Base-by-base conservation (phyloP, 64 coral and sea anemone genomes). In the Catalaphyllia jardinei region DNA sequence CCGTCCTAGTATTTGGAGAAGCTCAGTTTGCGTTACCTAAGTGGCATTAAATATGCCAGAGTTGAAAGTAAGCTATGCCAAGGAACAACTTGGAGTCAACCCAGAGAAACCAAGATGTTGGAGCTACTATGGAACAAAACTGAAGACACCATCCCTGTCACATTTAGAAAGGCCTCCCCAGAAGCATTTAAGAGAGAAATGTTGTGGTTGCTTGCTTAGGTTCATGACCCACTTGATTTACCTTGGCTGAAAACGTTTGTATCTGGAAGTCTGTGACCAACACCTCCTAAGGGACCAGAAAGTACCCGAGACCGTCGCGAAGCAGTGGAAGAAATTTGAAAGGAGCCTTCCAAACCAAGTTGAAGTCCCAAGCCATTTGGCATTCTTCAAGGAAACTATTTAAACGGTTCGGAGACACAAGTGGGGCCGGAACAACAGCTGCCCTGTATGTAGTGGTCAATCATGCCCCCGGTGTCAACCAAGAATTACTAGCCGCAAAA, bases 11-110 rank as follows among this genome's bases (percentile, higher is more conserved):
- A n/a, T n/a, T n/a, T n/a, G n/a, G n/a, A n/a, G n/a, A n/a, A n/a
- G n/a, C n/a, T n/a, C n/a, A n/a, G n/a, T n/a, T n/a, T n/a, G n/a
- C n/a, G n/a, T n/a, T n/a, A n/a, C n/a, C n/a, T n/a, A n/a, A n/a
- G n/a, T n/a, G n/a, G n/a, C n/a, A n/a, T n/a, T n/a, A n/a, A n/a
- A n/a, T n/a, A n/a, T n/a, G n/a, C n/a, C n/a, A n/a, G n/a, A n/a
- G n/a, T n/a, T n/a, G n/a, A n/a, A n/a, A n/a, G n/a, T n/a, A n/a
- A 92, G 65, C 22, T 86, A 65, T 52, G 60, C 87, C 22, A 89
- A 89, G 75, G 60, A 78, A 52, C 74, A 89, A 49, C 74, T 79
- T 42, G 87, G 87, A 51, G 75, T 88, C 13, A 77, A 29, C 54
- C 87, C 2, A 31, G 74, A 78, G 74, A 89, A 31, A 89, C 75